Percentiles rank a stretch among this genome's conserved stretches.
Evolutionary conservation across 2,113 vertebrate species (phyloP).

Genomic region (Hemiprocne comata): DNA sequence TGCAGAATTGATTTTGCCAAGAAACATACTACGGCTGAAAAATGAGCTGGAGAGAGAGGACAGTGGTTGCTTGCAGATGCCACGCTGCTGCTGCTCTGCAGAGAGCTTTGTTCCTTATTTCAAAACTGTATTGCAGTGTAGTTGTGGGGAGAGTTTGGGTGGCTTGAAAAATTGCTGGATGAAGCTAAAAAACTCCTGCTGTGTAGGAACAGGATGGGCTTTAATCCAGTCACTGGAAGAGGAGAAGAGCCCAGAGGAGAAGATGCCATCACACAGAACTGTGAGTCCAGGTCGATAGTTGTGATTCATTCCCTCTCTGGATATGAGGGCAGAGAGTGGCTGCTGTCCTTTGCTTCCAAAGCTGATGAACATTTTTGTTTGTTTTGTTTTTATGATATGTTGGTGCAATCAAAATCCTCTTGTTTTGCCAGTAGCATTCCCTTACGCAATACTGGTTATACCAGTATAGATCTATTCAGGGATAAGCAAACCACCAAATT

Average conservation of each 20-base stretch:
- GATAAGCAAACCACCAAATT: neutral
- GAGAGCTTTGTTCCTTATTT: neutral
- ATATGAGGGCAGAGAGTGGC: neutral
- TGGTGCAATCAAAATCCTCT: neutral
- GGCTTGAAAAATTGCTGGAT: neutral
- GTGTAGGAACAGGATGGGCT: neutral
- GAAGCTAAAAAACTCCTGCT: neutral
- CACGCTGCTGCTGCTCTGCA: neutral
- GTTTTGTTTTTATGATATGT: neutral
- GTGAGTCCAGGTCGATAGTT: neutral
- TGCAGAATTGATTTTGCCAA: slow-evolving; percentile 68
- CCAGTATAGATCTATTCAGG: neutral
- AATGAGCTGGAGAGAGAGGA: slow-evolving; percentile 38
- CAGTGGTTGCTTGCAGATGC: slow-evolving; percentile 16
- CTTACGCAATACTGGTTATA: neutral
- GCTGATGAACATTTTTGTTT: neutral
- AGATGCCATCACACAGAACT: neutral
- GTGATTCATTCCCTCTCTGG: neutral
- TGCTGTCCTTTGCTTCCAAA: neutral
- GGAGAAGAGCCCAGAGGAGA: neutral
- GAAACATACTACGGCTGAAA: slow-evolving; percentile 45
- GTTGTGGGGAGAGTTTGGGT: neutral
- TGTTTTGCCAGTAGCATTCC: neutral
- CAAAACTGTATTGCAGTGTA: neutral
- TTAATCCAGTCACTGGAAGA: neutral